Percentiles rank a stretch among this genome's conserved stretches.
Evolutionary conservation across 2,888 invertebrate species (phyloP).

Genomic region (Plagodis pulveraria): DNA sequence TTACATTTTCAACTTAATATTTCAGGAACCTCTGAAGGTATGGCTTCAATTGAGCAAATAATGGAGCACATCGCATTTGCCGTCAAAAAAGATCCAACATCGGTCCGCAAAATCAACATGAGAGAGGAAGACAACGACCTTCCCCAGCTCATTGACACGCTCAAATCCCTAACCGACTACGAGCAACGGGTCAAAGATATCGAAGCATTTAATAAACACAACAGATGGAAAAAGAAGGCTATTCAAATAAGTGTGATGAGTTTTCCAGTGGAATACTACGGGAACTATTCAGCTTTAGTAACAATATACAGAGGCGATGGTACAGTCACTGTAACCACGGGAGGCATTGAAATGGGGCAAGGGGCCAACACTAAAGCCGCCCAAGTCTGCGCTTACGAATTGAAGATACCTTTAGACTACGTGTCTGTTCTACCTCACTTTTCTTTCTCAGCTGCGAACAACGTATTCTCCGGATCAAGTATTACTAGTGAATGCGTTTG

Average conservation of each 20-base stretch:
- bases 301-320: slow-evolving; percentile 89
- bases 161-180: slow-evolving; percentile 83
- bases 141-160: slow-evolving; percentile 80
- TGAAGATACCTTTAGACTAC: slow-evolving; percentile 87
- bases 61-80: slow-evolving; percentile 88
- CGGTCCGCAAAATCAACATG: slow-evolving; percentile 85
- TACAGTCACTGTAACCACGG: slow-evolving; percentile 88
- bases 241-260: slow-evolving; percentile 87
- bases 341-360: slow-evolving; percentile 91
- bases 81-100: slow-evolving; percentile 83
- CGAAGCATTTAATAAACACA: slow-evolving; percentile 85
- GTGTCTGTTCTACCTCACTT: slow-evolving; percentile 86
- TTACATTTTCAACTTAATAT: not conserved
- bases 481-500: slow-evolving; percentile 87
- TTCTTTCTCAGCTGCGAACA: slow-evolving; percentile 86
- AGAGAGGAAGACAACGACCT: slow-evolving; percentile 69
- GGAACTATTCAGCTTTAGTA: slow-evolving; percentile 85
- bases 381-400: slow-evolving; percentile 89
- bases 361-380: slow-evolving; percentile 92
- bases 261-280: slow-evolving; percentile 84
- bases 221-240: slow-evolving; percentile 91
- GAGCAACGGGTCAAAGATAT: slow-evolving; percentile 77
- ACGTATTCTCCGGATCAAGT: slow-evolving; percentile 87
- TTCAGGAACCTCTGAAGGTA: slow-evolving; percentile 84
- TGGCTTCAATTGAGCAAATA: slow-evolving; percentile 86